Evolutionary conservation across 1,140 invertebrate genomes (phyloP).

Genomic region (Bombus balteatus): DNA sequence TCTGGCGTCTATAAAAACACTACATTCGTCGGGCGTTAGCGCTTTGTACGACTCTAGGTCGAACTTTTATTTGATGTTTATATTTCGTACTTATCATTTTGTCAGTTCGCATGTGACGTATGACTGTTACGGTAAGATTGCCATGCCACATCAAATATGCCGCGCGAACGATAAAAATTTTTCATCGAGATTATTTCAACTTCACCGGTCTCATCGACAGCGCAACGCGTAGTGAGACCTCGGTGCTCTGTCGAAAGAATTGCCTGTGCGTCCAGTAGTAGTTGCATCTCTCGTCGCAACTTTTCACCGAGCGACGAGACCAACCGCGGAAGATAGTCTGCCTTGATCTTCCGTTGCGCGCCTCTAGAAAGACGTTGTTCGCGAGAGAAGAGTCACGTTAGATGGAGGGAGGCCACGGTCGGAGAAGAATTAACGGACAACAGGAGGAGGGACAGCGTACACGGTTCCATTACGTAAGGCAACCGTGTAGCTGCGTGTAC

Average conservation of each 20-base stretch:
- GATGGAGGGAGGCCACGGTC: background rate
- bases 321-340: slow-evolving; percentile 10
- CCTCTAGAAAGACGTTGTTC: slow-evolving; percentile 32
- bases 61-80: too few species aligned
- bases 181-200: background rate
- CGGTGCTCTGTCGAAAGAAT: background rate
- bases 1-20: too few species aligned
- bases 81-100: too few species aligned
- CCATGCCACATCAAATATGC: too few species aligned
- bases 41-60: too few species aligned
- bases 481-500: slow-evolving; percentile 57
- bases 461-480: slow-evolving; percentile 63
- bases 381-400: background rate
- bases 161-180: background rate
- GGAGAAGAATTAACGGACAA: slow-evolving; percentile 4
- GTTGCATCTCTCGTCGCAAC: background rate
- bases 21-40: too few species aligned
- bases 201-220: too few species aligned
- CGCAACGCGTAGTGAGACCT: background rate
- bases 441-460: slow-evolving; percentile 19
- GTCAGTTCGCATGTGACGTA: too few species aligned
- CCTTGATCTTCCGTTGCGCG: slow-evolving; percentile 34
- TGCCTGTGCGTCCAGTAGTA: background rate
- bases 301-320: slow-evolving; percentile 55
- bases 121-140: too few species aligned